phyloP scores from a whole-genome alignment of 2,888 invertebrate species.

The Thyatira batis region DNA sequence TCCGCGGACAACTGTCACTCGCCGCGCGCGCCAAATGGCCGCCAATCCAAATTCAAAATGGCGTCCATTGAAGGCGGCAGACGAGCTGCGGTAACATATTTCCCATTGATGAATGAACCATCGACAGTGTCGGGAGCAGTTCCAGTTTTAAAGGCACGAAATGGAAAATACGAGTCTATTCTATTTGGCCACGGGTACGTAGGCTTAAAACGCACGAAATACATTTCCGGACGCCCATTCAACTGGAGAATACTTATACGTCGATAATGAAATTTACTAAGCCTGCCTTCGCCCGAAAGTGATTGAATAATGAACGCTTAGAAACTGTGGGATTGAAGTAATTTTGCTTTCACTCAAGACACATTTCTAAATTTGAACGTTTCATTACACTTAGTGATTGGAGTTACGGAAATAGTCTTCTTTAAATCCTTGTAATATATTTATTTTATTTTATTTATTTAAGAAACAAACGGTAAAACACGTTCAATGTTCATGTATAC shows the following conservation, averaged over 20 bases:
- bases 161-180: constrained; percentile 35
- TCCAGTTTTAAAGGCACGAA: constrained; percentile 23
- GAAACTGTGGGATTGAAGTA: neutral
- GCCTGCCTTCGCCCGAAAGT: neutral
- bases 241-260: neutral
- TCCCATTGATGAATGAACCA: constrained; percentile 30
- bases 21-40: constrained; percentile 19
- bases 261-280: neutral
- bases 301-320: neutral
- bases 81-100: constrained; percentile 17
- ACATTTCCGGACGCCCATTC: neutral
- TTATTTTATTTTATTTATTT: too few species aligned
- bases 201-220: neutral
- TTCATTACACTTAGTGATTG: neutral
- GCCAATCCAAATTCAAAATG: constrained; percentile 23
- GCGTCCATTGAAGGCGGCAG: constrained; percentile 9
- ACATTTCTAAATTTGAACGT: neutral
- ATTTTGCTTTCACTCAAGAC: neutral
- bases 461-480: too few species aligned
- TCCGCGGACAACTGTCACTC: constrained; percentile 22
- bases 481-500: too few species aligned
- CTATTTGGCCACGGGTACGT: constrained; percentile 4
- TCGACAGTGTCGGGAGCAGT: constrained; percentile 1
- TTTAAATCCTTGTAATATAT: too few species aligned
- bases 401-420: too few species aligned